A percentile compares a stretch with the other conserved stretches of the same genome.
Evolutionary conservation across 2,888 invertebrate species (phyloP).

Genomic region (Coenonympha glycerion): DNA sequence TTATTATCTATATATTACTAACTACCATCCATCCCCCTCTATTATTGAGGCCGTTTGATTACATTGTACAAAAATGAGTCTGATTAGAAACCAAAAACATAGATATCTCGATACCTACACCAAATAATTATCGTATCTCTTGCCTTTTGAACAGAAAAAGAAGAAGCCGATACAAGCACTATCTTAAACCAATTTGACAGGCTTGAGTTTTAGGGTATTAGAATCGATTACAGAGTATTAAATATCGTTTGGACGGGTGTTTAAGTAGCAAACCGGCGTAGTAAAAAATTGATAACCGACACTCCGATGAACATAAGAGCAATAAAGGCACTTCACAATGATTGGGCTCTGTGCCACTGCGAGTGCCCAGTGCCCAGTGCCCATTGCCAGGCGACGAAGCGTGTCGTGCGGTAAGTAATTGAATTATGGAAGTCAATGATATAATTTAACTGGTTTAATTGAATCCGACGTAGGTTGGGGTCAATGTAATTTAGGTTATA

Average conservation of each 20-base stretch:
- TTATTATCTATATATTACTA: no score
- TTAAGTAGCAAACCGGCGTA: not conserved
- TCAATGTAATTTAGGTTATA: constrained; percentile 63
- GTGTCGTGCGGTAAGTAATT: constrained; percentile 55
- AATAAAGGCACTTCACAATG: constrained; percentile 16
- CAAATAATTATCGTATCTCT: no score
- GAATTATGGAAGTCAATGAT: constrained; percentile 68
- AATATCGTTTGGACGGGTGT: not conserved
- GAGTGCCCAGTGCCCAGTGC: no score
- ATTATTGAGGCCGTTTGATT: no score
- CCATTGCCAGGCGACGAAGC: constrained; percentile 37
- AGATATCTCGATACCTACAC: no score
- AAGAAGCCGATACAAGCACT: no score
- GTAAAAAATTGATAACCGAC: constrained; percentile 1
- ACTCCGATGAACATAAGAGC: constrained; percentile 14
- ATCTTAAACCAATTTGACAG: not conserved
- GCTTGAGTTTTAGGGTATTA: not conserved
- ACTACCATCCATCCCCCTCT: no score
- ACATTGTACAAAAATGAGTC: no score
- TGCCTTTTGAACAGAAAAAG: no score
- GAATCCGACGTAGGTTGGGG: constrained; percentile 60
- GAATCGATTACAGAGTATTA: constrained; percentile 1
- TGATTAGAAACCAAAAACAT: no score
- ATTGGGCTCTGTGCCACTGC: constrained; percentile 38
- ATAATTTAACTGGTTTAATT: constrained; percentile 72